Percentiles rank a stretch among this genome's conserved stretches.
Conservation (phyloP, 1,140 invertebrate species). For the Drosophila parabipectinata region DNA sequence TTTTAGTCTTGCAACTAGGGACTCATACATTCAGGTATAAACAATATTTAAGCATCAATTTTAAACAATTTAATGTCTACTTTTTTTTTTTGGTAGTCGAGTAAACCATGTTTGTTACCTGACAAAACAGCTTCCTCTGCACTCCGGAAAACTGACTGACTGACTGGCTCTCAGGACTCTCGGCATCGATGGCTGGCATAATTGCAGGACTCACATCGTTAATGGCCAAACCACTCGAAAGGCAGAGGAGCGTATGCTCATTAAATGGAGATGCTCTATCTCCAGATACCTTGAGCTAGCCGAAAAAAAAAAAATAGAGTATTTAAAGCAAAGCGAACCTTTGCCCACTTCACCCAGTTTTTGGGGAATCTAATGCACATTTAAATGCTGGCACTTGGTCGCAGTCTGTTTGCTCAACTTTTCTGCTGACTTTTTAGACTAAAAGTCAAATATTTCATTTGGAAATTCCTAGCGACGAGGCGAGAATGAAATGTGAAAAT, state of each 20-base stretch:
- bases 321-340: slow-evolving; percentile 32
- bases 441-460: slow-evolving; percentile 81
- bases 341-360: neutral
- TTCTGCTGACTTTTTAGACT: slow-evolving; percentile 77
- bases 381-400: slow-evolving; percentile 47
- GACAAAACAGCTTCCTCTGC: neutral
- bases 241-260: slow-evolving; percentile 13
- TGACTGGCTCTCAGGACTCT: slow-evolving; percentile 1
- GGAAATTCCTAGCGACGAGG: slow-evolving; percentile 76
- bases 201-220: slow-evolving; percentile 32
- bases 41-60: neutral
- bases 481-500: slow-evolving; percentile 80
- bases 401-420: slow-evolving; percentile 77
- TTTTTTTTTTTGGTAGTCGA: neutral
- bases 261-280: slow-evolving; percentile 21
- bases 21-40: too few relatives aligned
- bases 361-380: slow-evolving; percentile 52
- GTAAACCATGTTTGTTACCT: neutral
- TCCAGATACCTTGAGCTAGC: neutral
- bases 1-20: too few relatives aligned
- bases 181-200: slow-evolving; percentile 30
- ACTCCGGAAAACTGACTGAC: slow-evolving; percentile 2
- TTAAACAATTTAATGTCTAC: neutral
- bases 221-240: slow-evolving; percentile 12
- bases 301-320: neutral